Evolutionary conservation across 2,888 invertebrate genomes (phyloP).

Genomic region (Phymatocera aterrima): DNA sequence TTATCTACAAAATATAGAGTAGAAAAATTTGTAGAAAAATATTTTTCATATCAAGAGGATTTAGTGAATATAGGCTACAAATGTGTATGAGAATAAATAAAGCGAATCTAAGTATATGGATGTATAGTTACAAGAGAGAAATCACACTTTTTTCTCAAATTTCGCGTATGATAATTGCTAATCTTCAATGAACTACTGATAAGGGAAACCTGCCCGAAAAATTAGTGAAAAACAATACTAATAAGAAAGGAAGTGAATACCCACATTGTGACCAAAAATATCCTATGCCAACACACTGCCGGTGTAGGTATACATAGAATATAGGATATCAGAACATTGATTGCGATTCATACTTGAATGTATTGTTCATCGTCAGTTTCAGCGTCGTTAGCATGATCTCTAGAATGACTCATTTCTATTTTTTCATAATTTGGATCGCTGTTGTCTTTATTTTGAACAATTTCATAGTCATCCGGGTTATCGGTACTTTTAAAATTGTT

Average conservation of each 20-base stretch:
- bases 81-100: slow-evolving; percentile 15
- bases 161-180: neutral
- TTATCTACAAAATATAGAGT: neutral
- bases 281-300: neutral
- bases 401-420: slow-evolving; percentile 53
- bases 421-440: slow-evolving; percentile 64
- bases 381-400: slow-evolving; percentile 57
- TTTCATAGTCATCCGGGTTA: slow-evolving; percentile 56
- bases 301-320: neutral
- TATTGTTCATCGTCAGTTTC: slow-evolving; percentile 71
- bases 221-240: neutral
- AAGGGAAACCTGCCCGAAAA: neutral
- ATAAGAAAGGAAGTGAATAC: too few species aligned
- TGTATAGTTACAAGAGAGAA: neutral
- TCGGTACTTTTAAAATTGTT: slow-evolving; percentile 57
- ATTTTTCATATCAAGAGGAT: slow-evolving; percentile 5
- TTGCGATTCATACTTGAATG: slow-evolving; percentile 64
- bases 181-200: neutral
- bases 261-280: neutral
- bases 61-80: neutral
- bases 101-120: neutral
- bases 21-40: slow-evolving; percentile 29
- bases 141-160: neutral
- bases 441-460: slow-evolving; percentile 54
- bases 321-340: neutral